phyloP scores from a whole-genome alignment of 2,797 vertebrate genomes.

The Gymnocypris eckloni region DNA sequence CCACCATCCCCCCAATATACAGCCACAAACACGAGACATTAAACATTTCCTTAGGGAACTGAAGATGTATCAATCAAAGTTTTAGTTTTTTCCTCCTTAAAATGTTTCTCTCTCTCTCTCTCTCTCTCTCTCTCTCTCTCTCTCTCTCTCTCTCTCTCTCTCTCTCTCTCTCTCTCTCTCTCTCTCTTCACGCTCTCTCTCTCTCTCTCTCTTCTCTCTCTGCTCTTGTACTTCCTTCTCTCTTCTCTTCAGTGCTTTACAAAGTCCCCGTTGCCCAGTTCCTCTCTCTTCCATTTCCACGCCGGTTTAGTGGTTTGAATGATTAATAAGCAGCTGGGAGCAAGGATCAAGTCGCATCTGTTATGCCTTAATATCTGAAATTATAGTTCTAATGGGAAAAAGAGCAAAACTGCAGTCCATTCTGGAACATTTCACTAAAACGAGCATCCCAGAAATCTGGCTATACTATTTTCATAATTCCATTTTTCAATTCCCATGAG shows the following conservation, averaged over 20 bases:
- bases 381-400: constrained; percentile 43
- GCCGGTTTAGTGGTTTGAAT: constrained; percentile 65
- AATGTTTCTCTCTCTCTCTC: constrained; percentile 21
- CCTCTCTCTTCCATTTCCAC: constrained; percentile 51
- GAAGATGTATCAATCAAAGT: constrained; percentile 69
- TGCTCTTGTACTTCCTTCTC: constrained; percentile 44
- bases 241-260: constrained; percentile 22
- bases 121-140: constrained; percentile 66
- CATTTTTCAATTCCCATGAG: constrained; percentile 12
- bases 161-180: constrained; percentile 64
- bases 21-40: constrained; percentile 53
- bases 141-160: constrained; percentile 59
- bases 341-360: constrained; percentile 60
- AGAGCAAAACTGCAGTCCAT: neutral
- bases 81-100: constrained; percentile 66
- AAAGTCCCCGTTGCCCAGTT: constrained; percentile 25
- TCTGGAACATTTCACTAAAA: constrained; percentile 1
- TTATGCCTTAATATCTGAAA: constrained; percentile 61
- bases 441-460: neutral
- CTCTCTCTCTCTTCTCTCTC: constrained; percentile 58
- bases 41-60: constrained; percentile 66
- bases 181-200: constrained; percentile 62
- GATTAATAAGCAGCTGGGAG: constrained; percentile 63
- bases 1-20: neutral
- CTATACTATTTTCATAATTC: constrained; percentile 20